These are phyloP conservation scores for Vandiemenella viatica DNA, from an alignment of 2,888 invertebrate species.

Conservation along the genomic window DNA sequence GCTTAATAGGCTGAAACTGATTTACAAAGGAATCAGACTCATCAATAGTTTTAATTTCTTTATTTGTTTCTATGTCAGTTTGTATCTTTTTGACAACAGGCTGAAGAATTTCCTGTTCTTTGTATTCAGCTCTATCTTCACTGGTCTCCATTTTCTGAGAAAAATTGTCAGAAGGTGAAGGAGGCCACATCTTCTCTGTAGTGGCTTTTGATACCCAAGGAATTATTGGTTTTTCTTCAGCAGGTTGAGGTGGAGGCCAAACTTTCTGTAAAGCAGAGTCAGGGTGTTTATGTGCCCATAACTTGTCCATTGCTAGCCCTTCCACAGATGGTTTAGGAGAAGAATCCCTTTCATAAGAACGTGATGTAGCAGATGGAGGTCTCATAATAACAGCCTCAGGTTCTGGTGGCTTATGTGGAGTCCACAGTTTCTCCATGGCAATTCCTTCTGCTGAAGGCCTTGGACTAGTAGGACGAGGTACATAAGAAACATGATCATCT, in stretches of 20 bases:
- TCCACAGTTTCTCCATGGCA: constrained; percentile 28
- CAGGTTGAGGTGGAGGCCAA: constrained; percentile 33
- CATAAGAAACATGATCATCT: too few relatives aligned
- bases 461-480: constrained; percentile 16
- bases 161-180: too few relatives aligned
- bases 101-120: neutral
- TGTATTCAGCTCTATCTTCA: neutral
- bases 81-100: neutral
- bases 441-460: constrained; percentile 26
- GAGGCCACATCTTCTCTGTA: constrained; percentile 28
- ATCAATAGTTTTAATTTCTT: neutral
- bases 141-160: too few relatives aligned
- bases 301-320: constrained; percentile 49
- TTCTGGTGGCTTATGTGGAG: constrained; percentile 19
- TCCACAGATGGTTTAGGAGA: constrained; percentile 43
- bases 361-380: constrained; percentile 1
- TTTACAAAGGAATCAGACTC: neutral
- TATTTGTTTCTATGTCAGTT: neutral
- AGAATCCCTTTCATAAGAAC: constrained; percentile 19
- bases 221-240: constrained; percentile 20
- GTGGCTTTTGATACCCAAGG: constrained; percentile 28
- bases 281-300: constrained; percentile 42
- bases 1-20: neutral
- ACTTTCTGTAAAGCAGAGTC: constrained; percentile 32
- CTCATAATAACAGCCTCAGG: constrained; percentile 9